phyloP scores from a whole-genome alignment of 2,113 vertebrate species.

The Rhinoderma darwinii region DNA sequence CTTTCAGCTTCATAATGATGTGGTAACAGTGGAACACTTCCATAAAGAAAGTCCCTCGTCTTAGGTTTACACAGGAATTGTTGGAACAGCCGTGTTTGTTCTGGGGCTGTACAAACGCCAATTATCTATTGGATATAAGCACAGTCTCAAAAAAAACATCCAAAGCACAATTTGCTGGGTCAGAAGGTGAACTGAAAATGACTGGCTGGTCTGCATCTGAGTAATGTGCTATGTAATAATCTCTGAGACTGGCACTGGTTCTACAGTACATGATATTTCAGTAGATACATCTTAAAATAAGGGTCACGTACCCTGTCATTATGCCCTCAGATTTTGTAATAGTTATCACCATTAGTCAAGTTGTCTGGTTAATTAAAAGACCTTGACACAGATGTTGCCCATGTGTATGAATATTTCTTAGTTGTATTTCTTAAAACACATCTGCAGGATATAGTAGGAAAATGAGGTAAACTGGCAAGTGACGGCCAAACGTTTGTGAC shows the following conservation, averaged over 20 bases:
- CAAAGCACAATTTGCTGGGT: conserved; percentile 31
- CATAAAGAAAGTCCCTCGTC: conserved; percentile 20
- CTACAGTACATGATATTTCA: neutral
- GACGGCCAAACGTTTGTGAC: neutral
- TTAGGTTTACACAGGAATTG: conserved; percentile 25
- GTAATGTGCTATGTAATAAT: neutral
- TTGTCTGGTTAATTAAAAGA: neutral
- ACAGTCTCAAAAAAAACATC: conserved; percentile 7
- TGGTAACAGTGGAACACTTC: conserved; percentile 19
- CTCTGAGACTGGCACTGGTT: neutral
- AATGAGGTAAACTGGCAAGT: neutral
- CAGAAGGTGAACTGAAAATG: conserved; percentile 24
- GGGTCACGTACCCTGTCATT: neutral
- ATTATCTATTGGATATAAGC: conserved; percentile 13
- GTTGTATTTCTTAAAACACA: neutral
- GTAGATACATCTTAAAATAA: neutral
- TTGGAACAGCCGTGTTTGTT: conserved; percentile 28
- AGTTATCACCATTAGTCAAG: neutral
- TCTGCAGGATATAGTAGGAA: neutral
- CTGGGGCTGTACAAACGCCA: conserved; percentile 5
- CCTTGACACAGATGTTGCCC: neutral
- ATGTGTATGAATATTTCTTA: neutral
- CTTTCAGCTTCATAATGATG: conserved; percentile 19
- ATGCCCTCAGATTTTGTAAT: neutral
- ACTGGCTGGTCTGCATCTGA: conserved; percentile 14